These are phyloP conservation scores for Ailuropoda melanoleuca DNA, from an alignment of 2,113 vertebrate genomes.

Conservation along the genomic window DNA sequence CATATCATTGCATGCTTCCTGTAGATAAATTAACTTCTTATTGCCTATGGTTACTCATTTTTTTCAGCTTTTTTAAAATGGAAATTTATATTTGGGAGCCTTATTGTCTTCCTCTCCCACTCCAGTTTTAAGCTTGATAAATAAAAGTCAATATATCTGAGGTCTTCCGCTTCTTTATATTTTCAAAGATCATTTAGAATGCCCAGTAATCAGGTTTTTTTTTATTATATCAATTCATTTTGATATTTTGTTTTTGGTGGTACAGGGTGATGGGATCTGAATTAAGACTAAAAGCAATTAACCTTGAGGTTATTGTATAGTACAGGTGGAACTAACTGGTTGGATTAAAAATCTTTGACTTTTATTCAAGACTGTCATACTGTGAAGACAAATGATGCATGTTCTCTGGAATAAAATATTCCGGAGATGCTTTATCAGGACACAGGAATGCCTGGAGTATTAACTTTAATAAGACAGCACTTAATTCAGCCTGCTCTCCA, in stretches of 20 bases:
- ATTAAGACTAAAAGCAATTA: constrained; percentile 32
- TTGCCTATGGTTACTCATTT: neutral
- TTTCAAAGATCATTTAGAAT: neutral
- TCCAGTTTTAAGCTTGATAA: neutral
- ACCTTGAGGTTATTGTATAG: neutral
- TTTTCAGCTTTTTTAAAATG: neutral
- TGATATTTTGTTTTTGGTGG: constrained; percentile 16
- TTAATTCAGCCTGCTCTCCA: neutral
- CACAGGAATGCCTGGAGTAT: neutral
- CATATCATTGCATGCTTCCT: neutral
- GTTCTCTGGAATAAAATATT: neutral
- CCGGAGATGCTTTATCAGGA: neutral
- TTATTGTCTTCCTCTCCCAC: neutral
- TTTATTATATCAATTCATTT: neutral
- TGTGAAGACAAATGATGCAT: neutral
- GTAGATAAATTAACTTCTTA: neutral
- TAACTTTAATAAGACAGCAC: neutral
- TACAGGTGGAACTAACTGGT: neutral
- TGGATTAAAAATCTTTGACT: constrained; percentile 11
- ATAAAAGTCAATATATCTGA: neutral
- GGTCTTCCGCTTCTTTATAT: neutral
- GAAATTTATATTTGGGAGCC: neutral
- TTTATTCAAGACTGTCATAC: constrained; percentile 30
- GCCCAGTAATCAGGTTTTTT: neutral
- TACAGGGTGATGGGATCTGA: neutral